Percentiles rank a stretch among this genome's conserved stretches.
Evolutionary conservation across 2,888 invertebrate species (phyloP).

Genomic region (Zygaena filipendulae): DNA sequence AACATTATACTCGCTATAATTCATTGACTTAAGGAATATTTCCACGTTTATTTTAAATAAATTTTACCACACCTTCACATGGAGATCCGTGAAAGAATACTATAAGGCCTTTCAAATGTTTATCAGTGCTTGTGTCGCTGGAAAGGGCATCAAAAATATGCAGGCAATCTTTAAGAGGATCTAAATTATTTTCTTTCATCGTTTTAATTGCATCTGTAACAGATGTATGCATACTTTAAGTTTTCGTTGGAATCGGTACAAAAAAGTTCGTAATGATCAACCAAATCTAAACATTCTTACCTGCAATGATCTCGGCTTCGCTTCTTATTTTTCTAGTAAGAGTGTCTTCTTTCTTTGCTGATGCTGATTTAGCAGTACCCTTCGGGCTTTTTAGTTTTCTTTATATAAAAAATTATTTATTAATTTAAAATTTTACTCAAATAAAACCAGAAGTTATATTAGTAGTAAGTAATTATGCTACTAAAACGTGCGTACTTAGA

Average conservation of each 20-base stretch:
- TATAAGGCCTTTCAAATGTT: conserved; percentile 38
- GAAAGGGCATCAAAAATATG: conserved; percentile 22
- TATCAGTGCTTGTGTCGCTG: conserved; percentile 21
- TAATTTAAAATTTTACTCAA: too few relatives aligned
- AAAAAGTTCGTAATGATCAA: too few relatives aligned
- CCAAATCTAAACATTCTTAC: too few relatives aligned
- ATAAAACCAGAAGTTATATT: too few relatives aligned
- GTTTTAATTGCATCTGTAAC: conserved; percentile 39
- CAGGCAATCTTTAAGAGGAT: conserved; percentile 42
- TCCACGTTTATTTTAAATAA: too few relatives aligned
- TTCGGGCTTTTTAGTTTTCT: conserved; percentile 40
- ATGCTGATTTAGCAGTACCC: conserved; percentile 17
- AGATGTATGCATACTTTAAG: too few relatives aligned
- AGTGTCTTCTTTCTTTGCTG: conserved; percentile 20
- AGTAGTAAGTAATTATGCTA: too few relatives aligned
- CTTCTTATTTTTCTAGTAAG: conserved; percentile 28
- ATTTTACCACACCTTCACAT: conserved; percentile 52
- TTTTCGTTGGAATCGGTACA: too few relatives aligned
- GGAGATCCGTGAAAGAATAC: conserved; percentile 52
- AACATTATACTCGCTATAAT: too few relatives aligned
- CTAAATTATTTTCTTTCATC: conserved; percentile 33
- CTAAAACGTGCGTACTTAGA: too few relatives aligned
- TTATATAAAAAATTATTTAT: too few relatives aligned
- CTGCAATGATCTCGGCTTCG: conserved; percentile 47
- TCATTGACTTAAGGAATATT: too few relatives aligned